Evolutionary conservation across 2,113 vertebrate genomes (phyloP), one percentile per base, ranked within the genome.

Genomic region (Sterrhoptilus dennistouni): DNA sequence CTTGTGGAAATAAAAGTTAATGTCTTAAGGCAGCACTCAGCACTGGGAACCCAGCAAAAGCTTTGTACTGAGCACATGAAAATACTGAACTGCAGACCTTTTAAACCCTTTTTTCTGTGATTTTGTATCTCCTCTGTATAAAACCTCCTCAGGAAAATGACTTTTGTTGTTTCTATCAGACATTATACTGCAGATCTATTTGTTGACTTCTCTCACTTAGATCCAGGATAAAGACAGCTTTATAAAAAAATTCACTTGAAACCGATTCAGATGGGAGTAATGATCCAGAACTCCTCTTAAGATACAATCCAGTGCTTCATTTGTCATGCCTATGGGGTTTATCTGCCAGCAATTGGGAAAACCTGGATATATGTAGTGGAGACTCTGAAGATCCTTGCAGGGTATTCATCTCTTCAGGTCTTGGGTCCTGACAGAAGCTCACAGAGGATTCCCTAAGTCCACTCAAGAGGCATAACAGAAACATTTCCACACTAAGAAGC

Each of bases 31-130:
- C 74, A 84, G 72, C 52, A 69, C 40, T 87, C 36, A 38, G 47
- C 47, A 65, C 33, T 35, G 54, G 36, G 23, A 96, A 64, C 9
- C 35, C 78, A 76, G 76, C 0, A 0, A 71, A 87, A 72, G 8
- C 6, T 49, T 68, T 0, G 0, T 52, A 47, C 7, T 15, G 40
- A 54, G 27, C 35, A 40, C 6, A 47, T 5, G 18, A 60, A 76
- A 82, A 54, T 15, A 68, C 0, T 31, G 19, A 47, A 89, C 7
- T n/a, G 89, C 8, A 53, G 31, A 59, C 19, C 11, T 60, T 59
- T 12, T 13, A 28, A 76, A 44, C 12, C 2, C 2, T 31, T 50
- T 57, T 45, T 57, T 42, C 33, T 65, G 56, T 28, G 59, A 23
- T 64, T 61, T 60, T 68, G 5, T 36, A 66, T 6, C 8, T 47